Evolutionary conservation across 2,888 invertebrate species (phyloP), one percentile per base, ranked within the genome.

Genomic region (Sialis lutaria): DNA sequence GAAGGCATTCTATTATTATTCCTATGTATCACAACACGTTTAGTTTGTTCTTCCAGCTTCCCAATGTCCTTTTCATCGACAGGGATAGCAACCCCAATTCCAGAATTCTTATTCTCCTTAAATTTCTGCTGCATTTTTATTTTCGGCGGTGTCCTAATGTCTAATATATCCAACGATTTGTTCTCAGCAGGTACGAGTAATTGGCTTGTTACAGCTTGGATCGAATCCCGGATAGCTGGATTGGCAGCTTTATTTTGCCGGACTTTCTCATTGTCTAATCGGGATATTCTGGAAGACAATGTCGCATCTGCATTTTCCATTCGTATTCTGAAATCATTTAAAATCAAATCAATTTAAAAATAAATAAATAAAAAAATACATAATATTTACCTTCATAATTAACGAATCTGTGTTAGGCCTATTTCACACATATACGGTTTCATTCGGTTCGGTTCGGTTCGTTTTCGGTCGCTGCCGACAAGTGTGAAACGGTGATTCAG

Each of bases 71-170:
- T 78, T 53, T 75, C 69, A 2, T 74, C 71, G 6, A 81, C 63
- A 1, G 79, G 79, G 50, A 79, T 74, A 7, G 79, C 80, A 50
- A 80, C 69, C 4, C 83, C 84, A 6, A 71, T 72, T 56, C 81
- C 79, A 6, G 71, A 68, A 51, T 67, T 68, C 59, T 76, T 74
- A 4, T 60, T 49, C 30, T 62, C 55, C 51, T 62, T 30, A 2
- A 42, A 1, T 8, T 59, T 58, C 8, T 68, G 54, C 58, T 73
- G 73, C 46, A 67, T 69, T 59, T 75, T 76, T 1, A 77, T 58
- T 61, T 72, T 76, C 5, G 78, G 77, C 13, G 78, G 77, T 51
- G 78, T 74, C 62, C 77, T 69, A 1, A 72, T 72, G 53, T 79
- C 79, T 6, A 69, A 60, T 7, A 72, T 65, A 30, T 75, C 62